Evolutionary conservation across 2,888 invertebrate genomes (phyloP), one percentile per base, ranked within the genome.

Genomic region (Meiosimyza decipiens): DNA sequence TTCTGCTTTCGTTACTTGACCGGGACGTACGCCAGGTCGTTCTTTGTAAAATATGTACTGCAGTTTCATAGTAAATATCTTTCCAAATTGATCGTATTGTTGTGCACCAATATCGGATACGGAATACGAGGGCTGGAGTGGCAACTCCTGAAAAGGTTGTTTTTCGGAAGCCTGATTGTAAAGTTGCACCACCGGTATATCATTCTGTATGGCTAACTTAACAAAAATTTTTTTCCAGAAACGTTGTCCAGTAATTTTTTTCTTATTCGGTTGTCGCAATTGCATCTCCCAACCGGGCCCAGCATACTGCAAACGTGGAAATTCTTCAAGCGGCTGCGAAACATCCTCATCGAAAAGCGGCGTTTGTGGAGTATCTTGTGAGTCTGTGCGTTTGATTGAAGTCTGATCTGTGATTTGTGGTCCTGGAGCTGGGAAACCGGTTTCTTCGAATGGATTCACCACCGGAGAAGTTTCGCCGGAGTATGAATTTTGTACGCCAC

Each of bases 21-120:
- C 97, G 0, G 97, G 97, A 77, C 98, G 89, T 18, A 98, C 96
- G 2, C 99, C 99, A 0, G 99, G 98, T 13, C 98, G 90, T 87
- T 99, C 99, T 87, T 98, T 97, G 87, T 99, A 99, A 87, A 98
- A 97, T 71, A 99, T 95, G 85, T 98, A 98, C 87, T 99, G 99
- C 78, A 87, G 78, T 86, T 97, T 99, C 72, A 99, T 92, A 0
- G 99, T 99, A 89, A 99, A 99, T 80, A 99, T 98, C 89, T 99
- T 99, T 49, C 99, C 99, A 86, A 95, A 99, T 87, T 98, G 96
- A 88, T 99, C 99, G 85, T 96, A 99, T 86, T 99, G 99, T 88
- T 99, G 99, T 51, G 97, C 95, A 66, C 94, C 95, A 64, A 97
- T 93, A 75, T 97, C 97, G 5, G 97, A 98, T 62, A 98, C 94